Conservation (phyloP, 2,888 invertebrate species). For the Drosophila neutralis region DNA sequence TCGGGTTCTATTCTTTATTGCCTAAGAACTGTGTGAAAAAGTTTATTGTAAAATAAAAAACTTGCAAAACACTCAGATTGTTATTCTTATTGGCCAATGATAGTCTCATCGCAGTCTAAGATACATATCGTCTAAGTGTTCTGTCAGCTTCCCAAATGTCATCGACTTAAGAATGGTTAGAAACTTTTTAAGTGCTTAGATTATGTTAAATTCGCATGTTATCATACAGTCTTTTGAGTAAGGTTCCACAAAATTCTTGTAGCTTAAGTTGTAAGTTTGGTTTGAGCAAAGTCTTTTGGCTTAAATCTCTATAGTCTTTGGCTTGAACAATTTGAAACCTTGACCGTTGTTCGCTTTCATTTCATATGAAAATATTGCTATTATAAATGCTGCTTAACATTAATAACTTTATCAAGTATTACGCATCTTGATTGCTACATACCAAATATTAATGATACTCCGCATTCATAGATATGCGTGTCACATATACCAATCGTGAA, state of each 20-base stretch:
- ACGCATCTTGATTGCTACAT: neutral
- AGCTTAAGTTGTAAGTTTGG: neutral
- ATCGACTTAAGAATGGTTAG: neutral
- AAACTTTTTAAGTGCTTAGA: neutral
- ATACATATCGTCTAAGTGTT: neutral
- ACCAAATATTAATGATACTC: conserved; percentile 1
- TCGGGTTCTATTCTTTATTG: rapidly evolving
- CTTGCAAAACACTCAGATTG: neutral
- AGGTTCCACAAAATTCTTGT: neutral
- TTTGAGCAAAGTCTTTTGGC: neutral
- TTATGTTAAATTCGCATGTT: neutral
- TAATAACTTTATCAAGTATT: neutral
- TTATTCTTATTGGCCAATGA: neutral
- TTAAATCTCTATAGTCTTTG: neutral
- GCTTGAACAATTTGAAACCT: neutral
- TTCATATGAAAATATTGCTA: neutral
- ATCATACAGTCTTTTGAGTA: neutral
- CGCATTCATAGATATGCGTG: neutral
- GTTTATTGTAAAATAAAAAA: neutral
- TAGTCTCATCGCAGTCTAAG: neutral
- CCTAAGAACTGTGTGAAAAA: neutral
- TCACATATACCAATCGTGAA: conserved; percentile 18
- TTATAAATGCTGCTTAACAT: neutral
- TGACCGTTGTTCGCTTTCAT: neutral
- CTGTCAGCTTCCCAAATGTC: neutral